Evolutionary conservation across 2,113 vertebrate genomes (phyloP).

Genomic region (Polypterus senegalus): DNA sequence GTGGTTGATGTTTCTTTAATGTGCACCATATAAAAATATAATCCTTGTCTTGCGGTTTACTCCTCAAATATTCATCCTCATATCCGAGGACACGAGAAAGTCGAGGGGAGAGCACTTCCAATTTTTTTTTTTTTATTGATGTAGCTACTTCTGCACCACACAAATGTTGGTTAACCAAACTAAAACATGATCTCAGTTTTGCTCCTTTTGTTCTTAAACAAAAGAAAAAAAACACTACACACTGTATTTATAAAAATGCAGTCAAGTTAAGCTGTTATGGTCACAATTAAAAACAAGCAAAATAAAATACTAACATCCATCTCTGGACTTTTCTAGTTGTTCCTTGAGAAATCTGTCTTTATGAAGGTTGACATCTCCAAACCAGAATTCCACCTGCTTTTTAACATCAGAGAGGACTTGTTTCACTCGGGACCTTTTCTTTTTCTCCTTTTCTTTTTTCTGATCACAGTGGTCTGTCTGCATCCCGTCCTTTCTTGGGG

Average conservation of each 20-base stretch:
- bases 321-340: constrained; percentile 78
- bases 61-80: too few relatives aligned
- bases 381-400: constrained; percentile 97
- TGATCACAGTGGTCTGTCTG: constrained; percentile 48
- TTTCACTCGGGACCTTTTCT: constrained; percentile 88
- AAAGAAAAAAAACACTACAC: constrained; percentile 13
- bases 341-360: constrained; percentile 83
- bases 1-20: too few relatives aligned
- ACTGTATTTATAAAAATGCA: background rate
- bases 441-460: constrained; percentile 80
- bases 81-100: too few relatives aligned
- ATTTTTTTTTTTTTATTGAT: too few relatives aligned
- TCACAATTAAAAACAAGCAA: background rate
- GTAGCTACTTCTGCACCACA: too few relatives aligned
- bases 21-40: too few relatives aligned
- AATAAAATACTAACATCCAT: constrained; percentile 69
- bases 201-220: constrained; percentile 10
- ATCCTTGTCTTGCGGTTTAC: too few relatives aligned
- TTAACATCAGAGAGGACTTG: constrained; percentile 84
- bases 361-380: constrained; percentile 90
- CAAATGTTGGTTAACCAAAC: too few relatives aligned
- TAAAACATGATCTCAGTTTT: background rate
- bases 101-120: too few relatives aligned
- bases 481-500: constrained; percentile 29
- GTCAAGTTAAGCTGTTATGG: background rate